Evolutionary conservation across 2,888 invertebrate species (phyloP).

Genomic region (Macaria notata): DNA sequence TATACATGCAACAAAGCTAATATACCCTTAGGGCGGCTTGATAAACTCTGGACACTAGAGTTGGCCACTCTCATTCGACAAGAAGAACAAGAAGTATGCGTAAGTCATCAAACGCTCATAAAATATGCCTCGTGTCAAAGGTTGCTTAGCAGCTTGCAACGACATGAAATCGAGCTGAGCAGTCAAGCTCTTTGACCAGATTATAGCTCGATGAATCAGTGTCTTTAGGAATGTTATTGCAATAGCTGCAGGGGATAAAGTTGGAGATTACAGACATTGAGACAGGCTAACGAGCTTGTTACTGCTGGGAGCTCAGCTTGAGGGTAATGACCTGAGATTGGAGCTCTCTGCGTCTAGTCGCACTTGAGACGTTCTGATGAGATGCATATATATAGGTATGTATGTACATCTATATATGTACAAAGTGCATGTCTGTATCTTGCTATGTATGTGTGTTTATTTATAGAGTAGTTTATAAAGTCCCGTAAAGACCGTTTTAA

Average conservation of each 20-base stretch:
- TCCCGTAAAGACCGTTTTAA: too few species aligned
- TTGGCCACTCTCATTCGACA: too few species aligned
- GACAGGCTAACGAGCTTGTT: slow-evolving; percentile 51
- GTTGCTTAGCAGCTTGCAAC: slow-evolving; percentile 36
- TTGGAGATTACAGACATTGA: slow-evolving; percentile 37
- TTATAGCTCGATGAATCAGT: slow-evolving; percentile 26
- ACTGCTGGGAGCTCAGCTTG: slow-evolving; percentile 37
- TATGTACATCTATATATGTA: not conserved
- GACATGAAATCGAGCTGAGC: slow-evolving; percentile 41
- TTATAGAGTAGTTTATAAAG: too few species aligned
- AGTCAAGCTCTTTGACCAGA: slow-evolving; percentile 35
- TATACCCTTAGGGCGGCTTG: too few species aligned
- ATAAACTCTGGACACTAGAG: too few species aligned
- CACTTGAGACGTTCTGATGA: slow-evolving; percentile 23
- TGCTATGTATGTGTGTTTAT: too few species aligned
- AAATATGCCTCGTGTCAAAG: slow-evolving; percentile 1
- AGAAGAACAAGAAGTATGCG: too few species aligned
- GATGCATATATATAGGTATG: slow-evolving; percentile 12
- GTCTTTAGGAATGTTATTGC: slow-evolving; percentile 39
- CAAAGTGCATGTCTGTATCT: too few species aligned
- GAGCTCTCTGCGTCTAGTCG: slow-evolving; percentile 29
- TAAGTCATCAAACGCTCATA: too few species aligned
- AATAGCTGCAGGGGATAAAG: slow-evolving; percentile 39
- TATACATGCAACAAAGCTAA: too few species aligned
- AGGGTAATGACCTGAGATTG: slow-evolving; percentile 48